Evolutionary conservation across 2,888 invertebrate species (phyloP).

Genomic region (Lithodes maja): DNA sequence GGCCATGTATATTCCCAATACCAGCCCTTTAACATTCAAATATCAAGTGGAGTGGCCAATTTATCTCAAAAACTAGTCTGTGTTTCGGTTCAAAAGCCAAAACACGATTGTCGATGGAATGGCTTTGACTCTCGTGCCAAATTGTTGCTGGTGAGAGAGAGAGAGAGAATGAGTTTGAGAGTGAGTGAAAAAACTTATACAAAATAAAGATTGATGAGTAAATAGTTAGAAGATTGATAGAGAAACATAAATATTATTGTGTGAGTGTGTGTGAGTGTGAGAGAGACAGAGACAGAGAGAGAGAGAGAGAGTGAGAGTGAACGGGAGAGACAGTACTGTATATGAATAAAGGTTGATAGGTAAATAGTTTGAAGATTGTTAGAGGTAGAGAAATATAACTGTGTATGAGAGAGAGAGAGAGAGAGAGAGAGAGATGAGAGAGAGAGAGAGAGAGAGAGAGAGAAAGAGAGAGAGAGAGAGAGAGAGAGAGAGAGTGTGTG

Average conservation of each 20-base stretch:
- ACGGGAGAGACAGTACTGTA: no score
- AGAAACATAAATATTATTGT: neutral
- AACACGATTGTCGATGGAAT: no score
- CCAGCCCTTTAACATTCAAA: no score
- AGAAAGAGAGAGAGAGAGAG: slow-evolving; percentile 15
- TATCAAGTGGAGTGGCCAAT: no score
- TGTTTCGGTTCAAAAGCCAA: no score
- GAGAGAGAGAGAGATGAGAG: slow-evolving; percentile 12
- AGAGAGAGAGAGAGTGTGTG: neutral
- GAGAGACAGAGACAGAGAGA: neutral
- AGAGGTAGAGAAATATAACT: neutral
- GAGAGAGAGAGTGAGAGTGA: neutral
- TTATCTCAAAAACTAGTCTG: no score
- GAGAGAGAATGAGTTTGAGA: slow-evolving; percentile 4
- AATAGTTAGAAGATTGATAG: no score
- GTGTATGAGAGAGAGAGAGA: neutral
- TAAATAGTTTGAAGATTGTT: no score
- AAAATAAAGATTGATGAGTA: no score
- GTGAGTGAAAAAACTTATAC: neutral
- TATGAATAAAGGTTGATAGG: neutral
- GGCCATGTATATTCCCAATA: no score
- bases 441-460: slow-evolving; percentile 2
- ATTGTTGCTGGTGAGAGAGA: no score
- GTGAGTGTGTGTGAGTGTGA: slow-evolving; percentile 9
- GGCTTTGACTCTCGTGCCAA: no score